Evolutionary conservation across 2,113 vertebrate species (phyloP).

Genomic region (Bungarus multicinctus): DNA sequence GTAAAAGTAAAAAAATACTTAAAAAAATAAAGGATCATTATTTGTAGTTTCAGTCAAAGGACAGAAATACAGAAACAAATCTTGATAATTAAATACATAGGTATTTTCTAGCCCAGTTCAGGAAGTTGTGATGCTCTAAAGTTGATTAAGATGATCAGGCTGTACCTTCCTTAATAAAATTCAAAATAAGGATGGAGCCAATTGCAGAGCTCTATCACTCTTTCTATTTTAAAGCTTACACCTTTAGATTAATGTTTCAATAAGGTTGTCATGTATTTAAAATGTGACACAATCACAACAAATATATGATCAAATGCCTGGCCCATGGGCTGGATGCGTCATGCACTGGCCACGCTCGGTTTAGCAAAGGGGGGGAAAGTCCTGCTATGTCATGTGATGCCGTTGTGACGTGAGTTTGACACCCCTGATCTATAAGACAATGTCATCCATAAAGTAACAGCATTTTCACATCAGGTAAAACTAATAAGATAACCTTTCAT

Average conservation of each 20-base stretch:
- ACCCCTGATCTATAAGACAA: neutral
- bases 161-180: neutral
- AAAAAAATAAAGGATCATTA: neutral
- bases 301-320: neutral
- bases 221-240: neutral
- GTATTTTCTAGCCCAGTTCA: neutral
- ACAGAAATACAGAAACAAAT: neutral
- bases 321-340: too few species aligned
- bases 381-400: too few species aligned
- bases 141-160: neutral
- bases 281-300: neutral
- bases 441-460: neutral
- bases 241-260: neutral
- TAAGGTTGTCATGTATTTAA: constrained; percentile 1
- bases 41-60: neutral
- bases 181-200: neutral
- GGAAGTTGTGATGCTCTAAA: neutral
- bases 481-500: neutral
- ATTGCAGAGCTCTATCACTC: neutral
- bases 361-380: too few species aligned
- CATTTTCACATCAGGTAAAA: neutral
- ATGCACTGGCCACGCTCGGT: too few species aligned
- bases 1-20: neutral
- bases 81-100: neutral
- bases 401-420: too few species aligned